These are phyloP conservation scores for Vicugna pacos DNA, from an alignment of 2,113 vertebrate genomes.

Conservation along the genomic window DNA sequence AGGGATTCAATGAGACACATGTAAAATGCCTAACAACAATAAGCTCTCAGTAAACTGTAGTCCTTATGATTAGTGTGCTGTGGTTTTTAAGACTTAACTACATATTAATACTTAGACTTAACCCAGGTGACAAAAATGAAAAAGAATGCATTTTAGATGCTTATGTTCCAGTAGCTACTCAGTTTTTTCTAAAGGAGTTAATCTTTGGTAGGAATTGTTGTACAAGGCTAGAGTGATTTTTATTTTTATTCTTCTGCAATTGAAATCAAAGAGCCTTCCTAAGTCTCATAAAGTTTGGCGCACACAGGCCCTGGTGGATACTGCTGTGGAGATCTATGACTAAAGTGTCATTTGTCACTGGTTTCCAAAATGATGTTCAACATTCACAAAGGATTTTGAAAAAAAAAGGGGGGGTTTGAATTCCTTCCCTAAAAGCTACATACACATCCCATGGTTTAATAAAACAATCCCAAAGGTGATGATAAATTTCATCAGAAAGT, in stretches of 20 bases:
- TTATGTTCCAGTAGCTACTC: neutral
- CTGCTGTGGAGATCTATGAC: neutral
- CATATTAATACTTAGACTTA: neutral
- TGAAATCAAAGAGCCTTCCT: neutral
- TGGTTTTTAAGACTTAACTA: neutral
- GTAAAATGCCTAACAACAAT: neutral
- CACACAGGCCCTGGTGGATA: neutral
- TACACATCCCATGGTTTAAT: neutral
- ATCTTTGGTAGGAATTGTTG: neutral
- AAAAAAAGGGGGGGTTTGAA: neutral
- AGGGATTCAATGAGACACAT: neutral
- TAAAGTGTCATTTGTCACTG: neutral
- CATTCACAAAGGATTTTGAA: conserved; percentile 20
- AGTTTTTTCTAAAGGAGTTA: neutral
- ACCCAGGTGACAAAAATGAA: neutral
- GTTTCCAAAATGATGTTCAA: neutral
- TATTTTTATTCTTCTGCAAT: neutral
- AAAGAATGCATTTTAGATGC: neutral
- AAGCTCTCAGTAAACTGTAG: neutral
- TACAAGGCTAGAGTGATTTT: neutral
- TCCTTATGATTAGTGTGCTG: neutral
- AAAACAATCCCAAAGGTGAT: conserved; percentile 38
- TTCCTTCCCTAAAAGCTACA: neutral
- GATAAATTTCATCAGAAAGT: neutral
- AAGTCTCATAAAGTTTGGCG: neutral